These are phyloP conservation scores for Agonopterix heracliana DNA, from an alignment of 2,888 invertebrate genomes.

Conservation along the genomic window DNA sequence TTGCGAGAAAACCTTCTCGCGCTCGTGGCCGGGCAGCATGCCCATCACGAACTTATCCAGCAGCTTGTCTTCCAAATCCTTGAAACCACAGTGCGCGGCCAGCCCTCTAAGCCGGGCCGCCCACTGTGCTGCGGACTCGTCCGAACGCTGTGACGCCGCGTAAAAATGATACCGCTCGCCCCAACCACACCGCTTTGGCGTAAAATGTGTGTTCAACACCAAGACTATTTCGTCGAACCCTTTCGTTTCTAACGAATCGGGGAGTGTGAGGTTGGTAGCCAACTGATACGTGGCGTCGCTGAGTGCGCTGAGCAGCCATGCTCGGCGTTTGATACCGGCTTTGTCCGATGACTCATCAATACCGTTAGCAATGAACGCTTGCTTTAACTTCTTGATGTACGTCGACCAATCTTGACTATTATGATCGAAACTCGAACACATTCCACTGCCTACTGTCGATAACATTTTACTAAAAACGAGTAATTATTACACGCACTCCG, in stretches of 20 bases:
- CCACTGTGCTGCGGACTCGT: conserved; percentile 5
- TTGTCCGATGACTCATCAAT: not conserved
- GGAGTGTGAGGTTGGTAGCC: conserved; percentile 5
- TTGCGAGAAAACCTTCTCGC: conserved; percentile 6
- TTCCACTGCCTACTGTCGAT: not conserved
- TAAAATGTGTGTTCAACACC: conserved; percentile 4
- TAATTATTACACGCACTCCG: too few relatives aligned
- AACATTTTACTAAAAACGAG: not conserved
- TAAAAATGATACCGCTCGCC: conserved; percentile 6
- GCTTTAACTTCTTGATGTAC: not conserved
- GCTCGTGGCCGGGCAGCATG: conserved; percentile 5
- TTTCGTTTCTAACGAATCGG: conserved; percentile 1
- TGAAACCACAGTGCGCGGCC: conserved; percentile 8
- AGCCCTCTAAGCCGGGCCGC: conserved; percentile 9
- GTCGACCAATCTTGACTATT: not conserved
- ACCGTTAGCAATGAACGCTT: not conserved
- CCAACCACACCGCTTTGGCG: conserved; percentile 9
- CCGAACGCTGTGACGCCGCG: conserved; percentile 3
- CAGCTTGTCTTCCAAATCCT: conserved; percentile 6
- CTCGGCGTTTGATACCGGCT: not conserved
- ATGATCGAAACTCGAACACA: not conserved
- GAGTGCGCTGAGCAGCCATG: conserved; percentile 7
- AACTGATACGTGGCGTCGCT: conserved; percentile 6
- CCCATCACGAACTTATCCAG: conserved; percentile 9
- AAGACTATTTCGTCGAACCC: not conserved